These are phyloP conservation scores for Poeciliopsis turrubarensis DNA, from an alignment of 2,113 vertebrate species.

Conservation along the genomic window DNA sequence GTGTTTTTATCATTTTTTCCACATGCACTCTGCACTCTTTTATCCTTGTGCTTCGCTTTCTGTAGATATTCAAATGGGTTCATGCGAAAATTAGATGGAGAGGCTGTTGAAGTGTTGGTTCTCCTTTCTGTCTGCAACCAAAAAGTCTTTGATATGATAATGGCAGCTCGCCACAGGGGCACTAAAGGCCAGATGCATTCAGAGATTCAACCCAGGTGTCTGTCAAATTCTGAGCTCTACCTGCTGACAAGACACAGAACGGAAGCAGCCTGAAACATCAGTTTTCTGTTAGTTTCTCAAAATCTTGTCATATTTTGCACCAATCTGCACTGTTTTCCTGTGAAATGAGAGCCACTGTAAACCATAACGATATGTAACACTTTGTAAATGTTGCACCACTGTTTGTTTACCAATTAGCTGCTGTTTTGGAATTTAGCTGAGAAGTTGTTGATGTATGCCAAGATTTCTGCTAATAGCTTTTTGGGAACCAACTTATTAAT, in stretches of 20 bases:
- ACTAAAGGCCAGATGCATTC: conserved; percentile 78
- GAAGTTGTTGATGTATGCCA: too few relatives aligned
- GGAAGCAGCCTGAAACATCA: background rate
- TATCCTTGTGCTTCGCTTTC: conserved; percentile 78
- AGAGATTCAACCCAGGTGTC: conserved; percentile 78
- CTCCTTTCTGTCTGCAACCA: conserved; percentile 35
- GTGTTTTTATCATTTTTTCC: background rate
- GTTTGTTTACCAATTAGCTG: too few relatives aligned
- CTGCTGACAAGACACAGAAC: conserved; percentile 22
- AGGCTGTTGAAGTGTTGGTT: conserved; percentile 82
- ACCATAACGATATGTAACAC: too few relatives aligned
- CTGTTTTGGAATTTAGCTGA: too few relatives aligned
- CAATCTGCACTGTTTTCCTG: background rate
- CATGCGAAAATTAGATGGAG: conserved; percentile 89
- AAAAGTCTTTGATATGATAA: conserved; percentile 69
- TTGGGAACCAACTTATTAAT: too few relatives aligned
- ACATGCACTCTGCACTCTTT: background rate
- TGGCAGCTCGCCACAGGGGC: conserved; percentile 56
- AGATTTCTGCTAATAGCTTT: too few relatives aligned
- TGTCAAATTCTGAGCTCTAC: conserved; percentile 27
- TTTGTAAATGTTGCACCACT: too few relatives aligned
- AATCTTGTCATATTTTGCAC: background rate
- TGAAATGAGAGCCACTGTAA: too few relatives aligned
- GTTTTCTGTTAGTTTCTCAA: background rate
- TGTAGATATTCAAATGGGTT: conserved; percentile 94